phyloP scores from a whole-genome alignment of 2,113 vertebrate genomes.

The Genyomyrus donnyi region DNA sequence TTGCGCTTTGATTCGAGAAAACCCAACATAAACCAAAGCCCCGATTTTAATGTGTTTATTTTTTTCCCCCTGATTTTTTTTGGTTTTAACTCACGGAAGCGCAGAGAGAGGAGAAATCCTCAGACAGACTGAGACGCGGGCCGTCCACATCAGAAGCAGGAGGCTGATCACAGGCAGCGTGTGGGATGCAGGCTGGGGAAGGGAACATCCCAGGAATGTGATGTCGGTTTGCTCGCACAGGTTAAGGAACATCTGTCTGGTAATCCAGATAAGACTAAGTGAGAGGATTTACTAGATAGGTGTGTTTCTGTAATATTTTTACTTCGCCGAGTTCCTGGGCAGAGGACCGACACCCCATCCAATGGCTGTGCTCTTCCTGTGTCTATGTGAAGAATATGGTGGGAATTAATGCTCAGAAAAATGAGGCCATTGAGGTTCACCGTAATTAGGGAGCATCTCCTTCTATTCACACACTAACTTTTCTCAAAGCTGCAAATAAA shows the following conservation, averaged over 20 bases:
- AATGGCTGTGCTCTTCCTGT: background rate
- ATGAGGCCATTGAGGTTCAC: too few relatives aligned
- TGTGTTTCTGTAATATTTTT: slow-evolving; percentile 18
- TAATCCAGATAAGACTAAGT: slow-evolving; percentile 34
- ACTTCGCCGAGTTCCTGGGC: background rate
- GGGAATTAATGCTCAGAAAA: background rate
- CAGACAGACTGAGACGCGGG: slow-evolving; percentile 40
- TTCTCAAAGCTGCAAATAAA: background rate
- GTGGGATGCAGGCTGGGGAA: slow-evolving; percentile 40
- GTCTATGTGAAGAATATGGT: background rate
- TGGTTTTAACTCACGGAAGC: slow-evolving; percentile 22
- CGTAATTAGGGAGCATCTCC: background rate
- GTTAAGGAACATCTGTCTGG: slow-evolving; percentile 49
- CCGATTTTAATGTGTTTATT: background rate
- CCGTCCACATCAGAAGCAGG: slow-evolving; percentile 48
- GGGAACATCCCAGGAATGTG: slow-evolving; percentile 47
- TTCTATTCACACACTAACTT: background rate
- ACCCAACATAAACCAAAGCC: background rate
- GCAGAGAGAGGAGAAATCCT: background rate
- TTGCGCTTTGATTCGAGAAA: slow-evolving; percentile 24
- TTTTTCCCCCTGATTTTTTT: slow-evolving; percentile 22
- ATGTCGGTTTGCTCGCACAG: slow-evolving; percentile 49
- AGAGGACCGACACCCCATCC: background rate
- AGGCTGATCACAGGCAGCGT: slow-evolving; percentile 43
- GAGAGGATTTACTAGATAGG: slow-evolving; percentile 22